phyloP scores from a whole-genome alignment of 2,113 vertebrate species.

The Electrona antarctica region DNA sequence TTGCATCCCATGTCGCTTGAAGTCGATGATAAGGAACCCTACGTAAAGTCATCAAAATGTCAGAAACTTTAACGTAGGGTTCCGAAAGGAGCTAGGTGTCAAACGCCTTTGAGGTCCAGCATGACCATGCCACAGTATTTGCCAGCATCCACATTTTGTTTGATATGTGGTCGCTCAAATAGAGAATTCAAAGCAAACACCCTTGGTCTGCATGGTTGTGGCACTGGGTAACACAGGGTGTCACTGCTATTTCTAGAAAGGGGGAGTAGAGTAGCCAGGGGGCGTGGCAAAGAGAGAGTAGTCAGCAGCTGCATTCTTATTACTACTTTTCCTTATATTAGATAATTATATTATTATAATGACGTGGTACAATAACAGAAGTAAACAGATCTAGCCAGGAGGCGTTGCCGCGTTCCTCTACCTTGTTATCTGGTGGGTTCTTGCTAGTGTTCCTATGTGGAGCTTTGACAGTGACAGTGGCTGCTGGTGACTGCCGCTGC shows the following conservation, averaged over 20 bases:
- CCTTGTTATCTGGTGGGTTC: constrained; percentile 36
- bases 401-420: background rate
- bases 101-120: too few species aligned
- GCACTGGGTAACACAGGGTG: constrained; percentile 3
- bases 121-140: too few species aligned
- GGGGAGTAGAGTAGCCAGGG: background rate
- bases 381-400: background rate
- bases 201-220: too few species aligned
- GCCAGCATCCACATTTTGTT: too few species aligned
- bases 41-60: too few species aligned
- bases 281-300: background rate
- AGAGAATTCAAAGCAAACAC: too few species aligned
- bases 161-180: too few species aligned
- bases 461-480: constrained; percentile 14
- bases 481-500: constrained; percentile 7
- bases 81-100: too few species aligned
- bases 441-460: constrained; percentile 27
- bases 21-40: too few species aligned
- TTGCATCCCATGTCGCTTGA: too few species aligned
- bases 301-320: background rate
- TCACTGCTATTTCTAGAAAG: constrained; percentile 49
- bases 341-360: background rate
- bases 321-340: background rate
- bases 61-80: too few species aligned
- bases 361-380: background rate